Evolutionary conservation across 2,888 invertebrate species (phyloP).

Genomic region (Neoscelio sp.): DNA sequence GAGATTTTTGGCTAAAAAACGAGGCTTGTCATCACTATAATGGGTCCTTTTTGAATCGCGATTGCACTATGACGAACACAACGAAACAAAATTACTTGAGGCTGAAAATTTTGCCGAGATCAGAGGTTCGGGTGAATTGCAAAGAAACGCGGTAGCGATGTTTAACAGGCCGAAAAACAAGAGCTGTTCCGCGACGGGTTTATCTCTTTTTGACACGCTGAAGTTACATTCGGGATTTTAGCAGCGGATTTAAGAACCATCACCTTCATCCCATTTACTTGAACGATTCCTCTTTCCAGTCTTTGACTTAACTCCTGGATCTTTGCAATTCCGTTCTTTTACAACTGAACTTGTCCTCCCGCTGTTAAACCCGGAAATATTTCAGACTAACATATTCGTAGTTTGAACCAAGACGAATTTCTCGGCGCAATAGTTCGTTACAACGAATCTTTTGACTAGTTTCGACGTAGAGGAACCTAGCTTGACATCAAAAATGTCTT

Average conservation of each 20-base stretch:
- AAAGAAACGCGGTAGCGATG: constrained; percentile 74
- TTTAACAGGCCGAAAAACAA: constrained; percentile 76
- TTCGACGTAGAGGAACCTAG: background rate
- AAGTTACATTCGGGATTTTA: constrained; percentile 73
- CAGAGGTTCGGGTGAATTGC: constrained; percentile 51
- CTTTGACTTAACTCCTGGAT: constrained; percentile 30
- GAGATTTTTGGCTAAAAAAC: constrained; percentile 61
- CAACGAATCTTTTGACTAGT: too few relatives aligned
- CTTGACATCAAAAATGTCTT: background rate
- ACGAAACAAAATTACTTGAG: constrained; percentile 57
- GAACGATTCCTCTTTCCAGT: constrained; percentile 34
- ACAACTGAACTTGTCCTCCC: constrained; percentile 3
- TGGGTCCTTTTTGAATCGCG: constrained; percentile 64
- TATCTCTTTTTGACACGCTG: constrained; percentile 71
- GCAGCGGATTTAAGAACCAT: constrained; percentile 74
- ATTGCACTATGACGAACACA: constrained; percentile 36
- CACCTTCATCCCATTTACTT: constrained; percentile 68
- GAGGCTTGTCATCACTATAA: constrained; percentile 66
- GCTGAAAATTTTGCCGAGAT: constrained; percentile 44
- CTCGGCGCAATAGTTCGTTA: background rate
- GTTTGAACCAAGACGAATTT: background rate
- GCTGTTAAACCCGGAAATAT: constrained; percentile 1
- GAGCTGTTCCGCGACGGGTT: constrained; percentile 67
- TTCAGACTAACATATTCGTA: too few relatives aligned
- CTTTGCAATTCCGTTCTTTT: constrained; percentile 22